Percentiles rank a stretch among this genome's conserved stretches.
phyloP scores from a whole-genome alignment of 2,113 vertebrate genomes.

The Dunckerocampus dactyliophorus region DNA sequence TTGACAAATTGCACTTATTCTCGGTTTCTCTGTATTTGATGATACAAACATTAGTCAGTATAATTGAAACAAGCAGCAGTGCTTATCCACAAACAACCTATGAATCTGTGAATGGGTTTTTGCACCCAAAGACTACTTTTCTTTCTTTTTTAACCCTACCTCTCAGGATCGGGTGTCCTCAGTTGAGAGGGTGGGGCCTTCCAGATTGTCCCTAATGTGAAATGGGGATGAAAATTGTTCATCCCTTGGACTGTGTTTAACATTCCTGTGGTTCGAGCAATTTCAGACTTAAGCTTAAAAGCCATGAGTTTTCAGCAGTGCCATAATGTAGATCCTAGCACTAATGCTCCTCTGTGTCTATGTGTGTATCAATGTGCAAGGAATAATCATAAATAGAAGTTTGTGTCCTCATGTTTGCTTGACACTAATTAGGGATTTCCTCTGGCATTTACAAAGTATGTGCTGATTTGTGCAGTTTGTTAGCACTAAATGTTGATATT shows the following conservation, averaged over 20 bases:
- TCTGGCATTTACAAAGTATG: not conserved
- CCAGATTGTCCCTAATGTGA: conserved; percentile 44
- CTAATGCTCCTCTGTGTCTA: conserved; percentile 30
- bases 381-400: conserved; percentile 22
- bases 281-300: conserved; percentile 56
- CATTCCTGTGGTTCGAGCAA: conserved; percentile 68
- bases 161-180: conserved; percentile 30
- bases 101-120: conserved; percentile 3
- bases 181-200: conserved; percentile 43
- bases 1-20: not conserved
- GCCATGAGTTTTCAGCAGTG: conserved; percentile 43
- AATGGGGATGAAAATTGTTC: conserved; percentile 48
- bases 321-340: conserved; percentile 33
- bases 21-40: not conserved
- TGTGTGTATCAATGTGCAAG: conserved; percentile 19
- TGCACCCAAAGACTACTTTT: not conserved
- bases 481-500: not conserved
- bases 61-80: not conserved
- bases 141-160: conserved; percentile 5
- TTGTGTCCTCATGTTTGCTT: conserved; percentile 36
- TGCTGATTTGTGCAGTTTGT: not conserved
- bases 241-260: conserved; percentile 61
- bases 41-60: not conserved
- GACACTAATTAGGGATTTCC: conserved; percentile 24
- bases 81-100: not conserved